A percentile compares a stretch with the other conserved stretches of the same genome.
These are phyloP conservation scores for Urechis unicinctus DNA, from an alignment of 2,888 invertebrate genomes.

Conservation along the genomic window DNA sequence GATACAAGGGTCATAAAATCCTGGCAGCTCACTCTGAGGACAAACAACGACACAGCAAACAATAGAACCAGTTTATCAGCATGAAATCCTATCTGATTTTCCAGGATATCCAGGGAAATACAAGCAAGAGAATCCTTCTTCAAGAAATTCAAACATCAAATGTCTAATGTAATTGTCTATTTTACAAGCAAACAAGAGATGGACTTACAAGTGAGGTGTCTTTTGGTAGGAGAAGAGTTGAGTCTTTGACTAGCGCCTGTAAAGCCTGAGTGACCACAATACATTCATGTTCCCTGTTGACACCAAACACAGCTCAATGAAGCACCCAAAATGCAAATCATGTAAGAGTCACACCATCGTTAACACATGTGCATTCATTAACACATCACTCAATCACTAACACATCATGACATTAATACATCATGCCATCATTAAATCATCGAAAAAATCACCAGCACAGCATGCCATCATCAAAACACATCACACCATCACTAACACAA, in stretches of 20 bases:
- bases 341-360: too few species aligned
- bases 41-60: background rate
- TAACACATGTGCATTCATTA: background rate
- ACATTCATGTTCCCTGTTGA: conserved; percentile 27
- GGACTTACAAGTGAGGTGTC: conserved; percentile 68
- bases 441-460: too few species aligned
- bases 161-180: too few species aligned
- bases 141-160: too few species aligned
- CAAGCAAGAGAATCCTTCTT: too few species aligned
- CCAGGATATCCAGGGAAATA: too few species aligned
- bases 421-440: too few species aligned
- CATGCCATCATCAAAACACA: background rate
- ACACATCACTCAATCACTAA: background rate
- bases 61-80: too few species aligned
- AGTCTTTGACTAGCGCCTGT: conserved; percentile 87
- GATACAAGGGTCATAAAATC: conserved; percentile 88
- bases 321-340: background rate
- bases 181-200: background rate
- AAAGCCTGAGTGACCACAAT: conserved; percentile 91
- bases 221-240: conserved; percentile 77
- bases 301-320: background rate
- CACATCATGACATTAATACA: too few species aligned
- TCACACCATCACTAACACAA: too few species aligned
- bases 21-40: conserved; percentile 80
- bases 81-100: too few species aligned